Percentiles rank a stretch among this genome's conserved stretches.
phyloP scores from a whole-genome alignment of 2,797 vertebrate species.

The Sternotherus odoratus region DNA sequence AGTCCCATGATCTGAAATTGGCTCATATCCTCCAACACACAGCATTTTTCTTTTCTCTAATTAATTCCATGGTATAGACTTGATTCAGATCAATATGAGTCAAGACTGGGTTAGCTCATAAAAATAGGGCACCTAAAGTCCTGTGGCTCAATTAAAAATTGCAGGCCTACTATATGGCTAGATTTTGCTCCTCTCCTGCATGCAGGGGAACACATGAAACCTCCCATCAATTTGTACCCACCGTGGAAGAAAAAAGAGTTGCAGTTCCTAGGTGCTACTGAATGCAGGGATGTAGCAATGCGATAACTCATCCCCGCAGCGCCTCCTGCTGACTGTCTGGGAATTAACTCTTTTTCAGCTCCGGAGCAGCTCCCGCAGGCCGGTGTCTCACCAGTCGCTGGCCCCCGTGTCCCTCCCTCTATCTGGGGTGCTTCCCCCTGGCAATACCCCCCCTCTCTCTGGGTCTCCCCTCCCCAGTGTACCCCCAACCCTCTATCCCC shows the following conservation, averaged over 20 bases:
- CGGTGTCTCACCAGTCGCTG: too few relatives aligned
- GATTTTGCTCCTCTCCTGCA: neutral
- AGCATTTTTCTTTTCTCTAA: neutral
- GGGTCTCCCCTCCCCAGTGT: too few relatives aligned
- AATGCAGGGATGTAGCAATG: neutral
- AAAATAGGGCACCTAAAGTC: neutral
- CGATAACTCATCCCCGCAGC: too few relatives aligned
- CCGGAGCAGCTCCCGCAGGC: too few relatives aligned
- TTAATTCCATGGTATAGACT: neutral
- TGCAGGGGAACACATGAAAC: neutral
- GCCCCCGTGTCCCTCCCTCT: too few relatives aligned
- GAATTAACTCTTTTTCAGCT: too few relatives aligned
- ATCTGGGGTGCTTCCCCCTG: too few relatives aligned
- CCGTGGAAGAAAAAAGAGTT: neutral
- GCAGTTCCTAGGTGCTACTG: neutral
- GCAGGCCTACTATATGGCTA: neutral
- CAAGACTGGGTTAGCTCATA: neutral
- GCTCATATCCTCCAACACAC: neutral
- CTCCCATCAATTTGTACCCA: neutral
- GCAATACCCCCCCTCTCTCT: too few relatives aligned
- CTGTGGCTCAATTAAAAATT: neutral
- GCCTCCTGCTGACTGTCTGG: too few relatives aligned
- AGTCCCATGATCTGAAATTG: neutral
- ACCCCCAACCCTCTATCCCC: too few relatives aligned
- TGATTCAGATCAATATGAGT: neutral